phyloP scores from a whole-genome alignment of 1,140 invertebrate species.

The Episyrphus balteatus region DNA sequence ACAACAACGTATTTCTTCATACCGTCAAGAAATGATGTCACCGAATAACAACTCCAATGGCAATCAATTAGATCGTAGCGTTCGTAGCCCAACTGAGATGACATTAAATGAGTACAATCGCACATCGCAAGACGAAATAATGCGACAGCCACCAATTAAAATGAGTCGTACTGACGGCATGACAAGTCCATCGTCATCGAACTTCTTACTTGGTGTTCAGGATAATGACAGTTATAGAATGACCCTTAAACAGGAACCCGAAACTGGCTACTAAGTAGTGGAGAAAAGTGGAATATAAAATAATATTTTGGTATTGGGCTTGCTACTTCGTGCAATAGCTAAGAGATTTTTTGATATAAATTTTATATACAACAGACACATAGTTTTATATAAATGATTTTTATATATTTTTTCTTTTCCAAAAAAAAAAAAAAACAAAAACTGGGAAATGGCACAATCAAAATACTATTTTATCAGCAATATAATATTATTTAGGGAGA shows the following conservation, averaged over 20 bases:
- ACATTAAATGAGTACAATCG: conserved; percentile 34
- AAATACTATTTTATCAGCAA: too few species aligned
- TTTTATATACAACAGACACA: too few species aligned
- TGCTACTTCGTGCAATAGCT: too few species aligned
- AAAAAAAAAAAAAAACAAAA: too few species aligned
- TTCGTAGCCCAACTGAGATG: conserved; percentile 31
- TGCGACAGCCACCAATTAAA: conserved; percentile 25
- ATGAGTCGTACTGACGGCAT: conserved; percentile 22
- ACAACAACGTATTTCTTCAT: conserved; percentile 11
- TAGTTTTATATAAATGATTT: too few species aligned
- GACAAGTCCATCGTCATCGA: conserved; percentile 3
- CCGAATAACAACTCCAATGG: conserved; percentile 7
- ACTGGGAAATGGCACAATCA: too few species aligned
- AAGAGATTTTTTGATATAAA: too few species aligned
- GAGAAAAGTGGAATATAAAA: neutral
- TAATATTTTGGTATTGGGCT: too few species aligned
- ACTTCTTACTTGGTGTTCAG: neutral
- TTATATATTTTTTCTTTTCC: too few species aligned
- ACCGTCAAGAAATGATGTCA: conserved; percentile 16
- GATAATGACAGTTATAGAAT: conserved; percentile 26
- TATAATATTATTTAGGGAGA: too few species aligned
- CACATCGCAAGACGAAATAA: conserved; percentile 23
- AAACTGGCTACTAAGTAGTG: conserved; percentile 25
- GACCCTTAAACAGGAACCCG: conserved; percentile 34
- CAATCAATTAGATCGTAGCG: conserved; percentile 7